A percentile compares a stretch with the other conserved stretches of the same genome.
These are phyloP conservation scores for Pandion haliaetus DNA, from an alignment of 2,113 vertebrate species.

Conservation along the genomic window DNA sequence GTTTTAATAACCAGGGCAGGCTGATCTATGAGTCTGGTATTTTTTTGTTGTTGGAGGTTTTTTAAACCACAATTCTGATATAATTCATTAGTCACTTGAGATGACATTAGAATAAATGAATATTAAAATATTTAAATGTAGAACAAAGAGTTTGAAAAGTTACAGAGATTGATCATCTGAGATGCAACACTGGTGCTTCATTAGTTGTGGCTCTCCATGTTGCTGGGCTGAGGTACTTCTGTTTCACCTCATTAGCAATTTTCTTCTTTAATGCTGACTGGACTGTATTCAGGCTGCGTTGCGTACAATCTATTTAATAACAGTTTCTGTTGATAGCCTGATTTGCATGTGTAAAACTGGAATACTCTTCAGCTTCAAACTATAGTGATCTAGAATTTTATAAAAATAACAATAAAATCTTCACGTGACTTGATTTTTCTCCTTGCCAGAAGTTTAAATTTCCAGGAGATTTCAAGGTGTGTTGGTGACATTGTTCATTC, in stretches of 20 bases:
- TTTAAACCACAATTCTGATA: neutral
- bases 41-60: neutral
- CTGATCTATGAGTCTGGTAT: neutral
- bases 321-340: neutral
- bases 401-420: neutral
- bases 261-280: neutral
- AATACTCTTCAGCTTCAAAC: neutral
- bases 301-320: neutral
- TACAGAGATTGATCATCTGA: neutral
- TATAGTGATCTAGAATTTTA: neutral
- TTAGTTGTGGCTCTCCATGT: neutral
- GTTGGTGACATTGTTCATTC: neutral
- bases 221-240: neutral
- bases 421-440: neutral
- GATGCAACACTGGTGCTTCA: neutral
- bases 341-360: neutral
- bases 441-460: neutral
- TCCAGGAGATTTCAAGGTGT: neutral
- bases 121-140: conserved; percentile 56
- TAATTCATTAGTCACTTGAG: neutral
- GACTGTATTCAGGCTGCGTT: neutral
- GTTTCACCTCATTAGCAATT: neutral
- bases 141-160: conserved; percentile 1
- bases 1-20: neutral
- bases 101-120: conserved; percentile 30